phyloP scores from a whole-genome alignment of 2,797 vertebrate species.

The Coranthus polyacanthus region DNA sequence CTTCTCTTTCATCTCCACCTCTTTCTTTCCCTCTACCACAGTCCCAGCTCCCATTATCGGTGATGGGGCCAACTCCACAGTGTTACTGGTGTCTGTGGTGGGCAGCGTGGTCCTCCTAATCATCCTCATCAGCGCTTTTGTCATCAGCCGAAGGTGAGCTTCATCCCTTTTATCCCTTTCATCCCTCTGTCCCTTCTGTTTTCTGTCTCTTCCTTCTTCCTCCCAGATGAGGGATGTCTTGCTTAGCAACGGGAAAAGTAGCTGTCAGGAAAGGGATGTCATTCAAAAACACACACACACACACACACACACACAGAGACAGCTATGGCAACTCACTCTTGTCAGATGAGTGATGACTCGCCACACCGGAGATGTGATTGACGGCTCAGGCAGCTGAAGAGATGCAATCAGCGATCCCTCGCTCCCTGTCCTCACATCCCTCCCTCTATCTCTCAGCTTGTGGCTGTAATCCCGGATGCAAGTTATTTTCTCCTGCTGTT shows the following conservation, averaged over 20 bases:
- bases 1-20: not conserved
- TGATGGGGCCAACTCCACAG: conserved; percentile 95
- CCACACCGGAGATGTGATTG: conserved; percentile 78
- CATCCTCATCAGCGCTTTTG: conserved; percentile 95
- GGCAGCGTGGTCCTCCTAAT: conserved; percentile 96
- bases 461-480: conserved; percentile 61
- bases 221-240: conserved; percentile 63
- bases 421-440: conserved; percentile 51
- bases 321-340: conserved; percentile 44
- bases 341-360: conserved; percentile 71
- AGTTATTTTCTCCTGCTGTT: conserved; percentile 67
- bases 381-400: conserved; percentile 76
- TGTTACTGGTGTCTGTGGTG: conserved; percentile 94
- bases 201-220: conserved; percentile 48
- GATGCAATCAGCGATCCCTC: conserved; percentile 81
- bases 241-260: conserved; percentile 55
- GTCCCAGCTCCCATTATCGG: conserved; percentile 96
- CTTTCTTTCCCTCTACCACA: conserved; percentile 61
- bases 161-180: not conserved
- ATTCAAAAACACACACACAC: conserved; percentile 29
- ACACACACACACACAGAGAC: conserved; percentile 44
- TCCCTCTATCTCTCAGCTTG: conserved; percentile 34
- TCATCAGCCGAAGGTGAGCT: conserved; percentile 97
- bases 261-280: conserved; percentile 60
- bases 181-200: conserved; percentile 39